These are phyloP conservation scores for Delia radicum DNA, from an alignment of 1,140 invertebrate genomes.

Conservation along the genomic window DNA sequence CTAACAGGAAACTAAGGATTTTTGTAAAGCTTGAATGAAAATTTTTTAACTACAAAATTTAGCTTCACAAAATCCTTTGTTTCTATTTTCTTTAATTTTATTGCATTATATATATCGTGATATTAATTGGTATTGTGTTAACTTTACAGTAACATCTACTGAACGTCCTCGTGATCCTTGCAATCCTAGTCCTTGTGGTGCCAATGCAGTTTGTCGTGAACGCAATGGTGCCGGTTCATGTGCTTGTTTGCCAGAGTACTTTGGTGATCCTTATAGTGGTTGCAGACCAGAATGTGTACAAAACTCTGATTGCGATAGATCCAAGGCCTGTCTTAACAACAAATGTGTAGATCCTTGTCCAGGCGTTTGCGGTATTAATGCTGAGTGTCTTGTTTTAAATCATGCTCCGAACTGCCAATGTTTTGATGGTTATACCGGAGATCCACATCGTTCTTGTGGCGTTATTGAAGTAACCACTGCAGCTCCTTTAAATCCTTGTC, in stretches of 20 bases:
- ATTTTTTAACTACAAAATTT: background rate
- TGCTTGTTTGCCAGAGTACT: conserved; percentile 70
- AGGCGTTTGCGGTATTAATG: conserved; percentile 68
- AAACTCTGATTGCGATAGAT: conserved; percentile 67
- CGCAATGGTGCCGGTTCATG: conserved; percentile 76
- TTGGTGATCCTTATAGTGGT: conserved; percentile 73
- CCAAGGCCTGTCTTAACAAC: conserved; percentile 68
- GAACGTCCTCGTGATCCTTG: conserved; percentile 62
- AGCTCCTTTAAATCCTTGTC: conserved; percentile 63
- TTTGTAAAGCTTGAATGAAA: background rate
- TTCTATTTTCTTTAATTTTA: background rate
- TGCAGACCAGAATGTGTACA: conserved; percentile 74
- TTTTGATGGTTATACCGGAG: conserved; percentile 71
- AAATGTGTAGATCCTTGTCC: conserved; percentile 73
- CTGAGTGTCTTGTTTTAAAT: conserved; percentile 67
- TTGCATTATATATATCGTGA: background rate
- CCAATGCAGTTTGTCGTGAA: conserved; percentile 76
- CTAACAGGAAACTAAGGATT: background rate
- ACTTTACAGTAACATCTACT: conserved; percentile 47
- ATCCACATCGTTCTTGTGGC: conserved; percentile 60
- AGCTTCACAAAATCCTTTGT: background rate
- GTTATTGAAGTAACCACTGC: conserved; percentile 48
- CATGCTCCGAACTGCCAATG: conserved; percentile 77
- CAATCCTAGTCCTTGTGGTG: conserved; percentile 76
- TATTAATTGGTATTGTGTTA: background rate